A percentile compares a stretch with the other conserved stretches of the same genome.
phyloP scores from a whole-genome alignment of 2,888 invertebrate genomes.

The Phortica magna region DNA sequence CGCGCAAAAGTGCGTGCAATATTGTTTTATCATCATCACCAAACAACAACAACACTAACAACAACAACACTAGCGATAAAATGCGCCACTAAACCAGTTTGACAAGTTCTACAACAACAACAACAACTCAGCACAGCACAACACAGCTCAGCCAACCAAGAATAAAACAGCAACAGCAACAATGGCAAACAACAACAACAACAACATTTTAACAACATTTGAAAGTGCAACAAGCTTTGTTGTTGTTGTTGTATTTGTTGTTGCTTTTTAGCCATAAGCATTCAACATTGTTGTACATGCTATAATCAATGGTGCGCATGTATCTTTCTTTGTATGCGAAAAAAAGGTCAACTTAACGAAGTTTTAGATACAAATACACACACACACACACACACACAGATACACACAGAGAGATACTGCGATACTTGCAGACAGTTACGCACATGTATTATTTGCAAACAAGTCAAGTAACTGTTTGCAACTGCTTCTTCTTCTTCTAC shows the following conservation, averaged over 20 bases:
- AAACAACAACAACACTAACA: constrained; percentile 23
- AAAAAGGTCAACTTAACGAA: background rate
- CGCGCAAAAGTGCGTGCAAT: constrained; percentile 28
- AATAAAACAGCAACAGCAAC: constrained; percentile 31
- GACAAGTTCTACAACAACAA: constrained; percentile 53
- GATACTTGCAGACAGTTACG: too few species aligned
- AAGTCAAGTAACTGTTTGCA: background rate
- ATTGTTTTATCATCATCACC: constrained; percentile 25
- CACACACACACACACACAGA: too few species aligned
- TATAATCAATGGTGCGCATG: background rate
- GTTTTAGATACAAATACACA: too few species aligned
- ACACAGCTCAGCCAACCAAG: constrained; percentile 8
- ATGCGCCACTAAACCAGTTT: constrained; percentile 63
- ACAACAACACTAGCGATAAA: constrained; percentile 28
- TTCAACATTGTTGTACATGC: background rate
- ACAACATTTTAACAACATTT: constrained; percentile 28
- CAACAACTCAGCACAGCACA: background rate
- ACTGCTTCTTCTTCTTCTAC: background rate
- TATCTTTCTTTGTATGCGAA: background rate
- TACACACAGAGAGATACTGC: too few species aligned
- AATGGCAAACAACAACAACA: constrained; percentile 19
- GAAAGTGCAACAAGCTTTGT: background rate
- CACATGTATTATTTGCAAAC: too few species aligned
- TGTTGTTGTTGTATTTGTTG: constrained; percentile 15
- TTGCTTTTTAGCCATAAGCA: background rate